phyloP scores from a whole-genome alignment of 2,888 invertebrate genomes.

The Eretmocerus hayati region DNA sequence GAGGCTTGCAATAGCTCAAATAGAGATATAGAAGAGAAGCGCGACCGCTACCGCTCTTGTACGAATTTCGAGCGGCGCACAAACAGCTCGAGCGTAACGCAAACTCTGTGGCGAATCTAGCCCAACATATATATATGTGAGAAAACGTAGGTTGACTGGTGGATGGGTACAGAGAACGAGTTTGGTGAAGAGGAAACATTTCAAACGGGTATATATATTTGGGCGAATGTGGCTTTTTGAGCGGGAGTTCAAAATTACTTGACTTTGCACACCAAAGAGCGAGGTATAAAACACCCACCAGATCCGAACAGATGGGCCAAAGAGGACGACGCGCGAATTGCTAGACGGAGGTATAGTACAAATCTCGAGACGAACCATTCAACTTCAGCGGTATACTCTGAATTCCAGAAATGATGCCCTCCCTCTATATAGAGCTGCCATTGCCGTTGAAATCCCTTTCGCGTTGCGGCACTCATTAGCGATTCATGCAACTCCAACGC shows the following conservation, averaged over 20 bases:
- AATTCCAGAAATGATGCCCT: too few species aligned
- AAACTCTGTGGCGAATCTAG: too few species aligned
- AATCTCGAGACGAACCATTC: constrained; percentile 15
- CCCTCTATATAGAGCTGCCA: too few species aligned
- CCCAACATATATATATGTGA: constrained; percentile 2
- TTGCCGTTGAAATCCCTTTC: too few species aligned
- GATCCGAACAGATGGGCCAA: not conserved
- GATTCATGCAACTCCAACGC: too few species aligned
- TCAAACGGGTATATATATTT: constrained; percentile 9
- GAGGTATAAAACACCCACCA: constrained; percentile 1
- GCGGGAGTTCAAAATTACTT: constrained; percentile 24
- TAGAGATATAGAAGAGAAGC: too few species aligned
- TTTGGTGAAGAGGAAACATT: constrained; percentile 14
- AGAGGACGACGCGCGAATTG: constrained; percentile 1
- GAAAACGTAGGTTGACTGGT: constrained; percentile 1
- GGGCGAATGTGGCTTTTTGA: constrained; percentile 21
- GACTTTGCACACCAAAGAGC: constrained; percentile 6
- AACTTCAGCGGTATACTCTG: too few species aligned
- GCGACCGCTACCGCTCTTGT: too few species aligned
- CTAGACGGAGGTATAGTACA: constrained; percentile 9
- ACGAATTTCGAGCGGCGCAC: too few species aligned
- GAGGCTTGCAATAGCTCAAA: too few species aligned
- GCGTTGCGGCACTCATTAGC: too few species aligned
- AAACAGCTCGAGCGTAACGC: too few species aligned
- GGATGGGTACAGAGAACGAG: constrained; percentile 11